These are phyloP conservation scores for Nyctalus aviator DNA, from an alignment of 2,797 vertebrate species.

Conservation along the genomic window DNA sequence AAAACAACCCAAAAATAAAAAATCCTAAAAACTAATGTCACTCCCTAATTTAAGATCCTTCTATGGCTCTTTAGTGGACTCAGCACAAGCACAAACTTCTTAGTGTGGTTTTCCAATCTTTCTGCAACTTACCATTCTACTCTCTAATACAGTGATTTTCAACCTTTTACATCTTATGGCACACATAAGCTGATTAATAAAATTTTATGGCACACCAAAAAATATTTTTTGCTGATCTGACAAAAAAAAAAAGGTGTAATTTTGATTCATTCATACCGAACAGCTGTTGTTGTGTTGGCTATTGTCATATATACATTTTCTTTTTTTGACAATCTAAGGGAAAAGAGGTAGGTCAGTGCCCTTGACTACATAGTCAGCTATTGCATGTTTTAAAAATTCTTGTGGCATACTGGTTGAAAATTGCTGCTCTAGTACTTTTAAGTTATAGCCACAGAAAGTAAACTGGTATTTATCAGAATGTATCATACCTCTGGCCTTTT, in stretches of 20 bases:
- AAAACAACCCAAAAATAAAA: background rate
- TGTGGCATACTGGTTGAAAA: background rate
- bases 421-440: background rate
- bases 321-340: background rate
- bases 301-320: background rate
- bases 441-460: background rate
- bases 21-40: background rate
- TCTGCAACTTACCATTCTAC: background rate
- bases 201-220: background rate
- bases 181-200: background rate
- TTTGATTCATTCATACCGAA: background rate
- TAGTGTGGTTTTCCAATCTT: slow-evolving; percentile 11
- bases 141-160: background rate
- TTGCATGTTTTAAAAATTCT: background rate
- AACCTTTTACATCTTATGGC: background rate
- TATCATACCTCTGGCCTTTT: background rate
- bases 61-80: background rate
- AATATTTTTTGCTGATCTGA: background rate
- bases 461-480: slow-evolving; percentile 30
- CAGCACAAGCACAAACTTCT: background rate
- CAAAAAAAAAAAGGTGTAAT: background rate
- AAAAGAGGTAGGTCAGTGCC: background rate
- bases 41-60: slow-evolving; percentile 37
- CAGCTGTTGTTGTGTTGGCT: background rate
- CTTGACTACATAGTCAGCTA: background rate